Evolutionary conservation across 64 coral and sea anemone species (phyloP).

Genomic region (Stichodactyla helianthus): DNA sequence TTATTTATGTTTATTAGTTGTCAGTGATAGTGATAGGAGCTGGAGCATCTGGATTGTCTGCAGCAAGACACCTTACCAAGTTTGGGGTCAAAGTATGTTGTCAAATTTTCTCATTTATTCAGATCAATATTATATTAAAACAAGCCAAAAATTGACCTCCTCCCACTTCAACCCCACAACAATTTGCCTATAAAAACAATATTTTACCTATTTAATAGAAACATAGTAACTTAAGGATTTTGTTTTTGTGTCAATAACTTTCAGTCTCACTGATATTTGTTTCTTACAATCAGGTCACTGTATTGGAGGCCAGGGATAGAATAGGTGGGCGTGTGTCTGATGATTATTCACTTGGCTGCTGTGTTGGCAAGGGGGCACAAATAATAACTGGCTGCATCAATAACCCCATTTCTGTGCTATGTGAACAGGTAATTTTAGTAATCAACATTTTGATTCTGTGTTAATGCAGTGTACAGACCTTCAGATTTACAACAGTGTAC

Average conservation of each 20-base stretch:
- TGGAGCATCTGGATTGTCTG: conserved; percentile 83
- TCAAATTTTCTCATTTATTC: background rate
- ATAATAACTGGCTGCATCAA: conserved; percentile 87
- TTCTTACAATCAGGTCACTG: conserved; percentile 56
- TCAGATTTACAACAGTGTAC: no score
- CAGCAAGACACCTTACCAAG: conserved; percentile 77
- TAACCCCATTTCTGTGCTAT: conserved; percentile 78
- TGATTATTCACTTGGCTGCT: conserved; percentile 66
- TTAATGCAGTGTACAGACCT: no score
- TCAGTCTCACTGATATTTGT: no score
- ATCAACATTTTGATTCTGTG: background rate
- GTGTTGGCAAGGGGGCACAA: conserved; percentile 76
- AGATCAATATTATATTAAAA: no score
- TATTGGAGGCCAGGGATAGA: conserved; percentile 82
- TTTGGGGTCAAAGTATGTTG: conserved; percentile 77
- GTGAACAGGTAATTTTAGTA: conserved; percentile 42
- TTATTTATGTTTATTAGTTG: conserved; percentile 19
- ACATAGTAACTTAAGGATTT: no score
- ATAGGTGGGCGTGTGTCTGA: conserved; percentile 89
- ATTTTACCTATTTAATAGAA: no score
- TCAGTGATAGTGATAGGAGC: conserved; percentile 89
- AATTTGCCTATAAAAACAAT: no score
- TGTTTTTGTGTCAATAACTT: no score
- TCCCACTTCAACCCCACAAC: no score
- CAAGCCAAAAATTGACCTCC: no score